Evolutionary conservation across 2,888 invertebrate species (phyloP).

Genomic region (Eupithecia pulchellata): DNA sequence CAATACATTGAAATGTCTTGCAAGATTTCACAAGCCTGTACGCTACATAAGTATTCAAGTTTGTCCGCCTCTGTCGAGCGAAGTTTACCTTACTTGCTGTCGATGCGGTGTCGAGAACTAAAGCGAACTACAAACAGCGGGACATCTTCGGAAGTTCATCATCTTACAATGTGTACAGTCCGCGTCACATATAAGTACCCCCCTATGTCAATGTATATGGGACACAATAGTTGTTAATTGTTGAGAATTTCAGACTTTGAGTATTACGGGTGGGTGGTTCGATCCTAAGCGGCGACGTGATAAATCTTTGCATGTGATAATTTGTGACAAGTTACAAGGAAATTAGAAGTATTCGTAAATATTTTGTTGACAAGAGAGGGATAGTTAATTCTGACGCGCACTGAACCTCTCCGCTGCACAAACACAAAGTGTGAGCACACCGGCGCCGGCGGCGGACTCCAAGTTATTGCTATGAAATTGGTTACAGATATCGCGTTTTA

Average conservation of each 20-base stretch:
- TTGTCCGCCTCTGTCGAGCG: neutral
- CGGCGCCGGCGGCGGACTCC: neutral
- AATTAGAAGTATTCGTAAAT: no score
- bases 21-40: neutral
- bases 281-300: no score
- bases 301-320: no score
- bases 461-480: neutral
- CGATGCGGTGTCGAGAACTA: neutral
- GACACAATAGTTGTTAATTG: no score
- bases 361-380: no score
- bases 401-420: no score
- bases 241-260: no score
- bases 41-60: neutral
- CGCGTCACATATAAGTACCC: no score
- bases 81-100: neutral
- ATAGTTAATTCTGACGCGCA: no score
- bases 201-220: no score
- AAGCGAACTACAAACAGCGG: neutral
- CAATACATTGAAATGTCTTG: neutral
- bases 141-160: constrained; percentile 1
- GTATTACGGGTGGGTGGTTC: no score
- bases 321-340: no score
- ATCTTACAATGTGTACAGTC: neutral
- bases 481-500: neutral
- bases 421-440: neutral